Percentiles rank a stretch among this genome's conserved stretches.
phyloP scores from a whole-genome alignment of 2,113 vertebrate species.

The Eclectus roratus region DNA sequence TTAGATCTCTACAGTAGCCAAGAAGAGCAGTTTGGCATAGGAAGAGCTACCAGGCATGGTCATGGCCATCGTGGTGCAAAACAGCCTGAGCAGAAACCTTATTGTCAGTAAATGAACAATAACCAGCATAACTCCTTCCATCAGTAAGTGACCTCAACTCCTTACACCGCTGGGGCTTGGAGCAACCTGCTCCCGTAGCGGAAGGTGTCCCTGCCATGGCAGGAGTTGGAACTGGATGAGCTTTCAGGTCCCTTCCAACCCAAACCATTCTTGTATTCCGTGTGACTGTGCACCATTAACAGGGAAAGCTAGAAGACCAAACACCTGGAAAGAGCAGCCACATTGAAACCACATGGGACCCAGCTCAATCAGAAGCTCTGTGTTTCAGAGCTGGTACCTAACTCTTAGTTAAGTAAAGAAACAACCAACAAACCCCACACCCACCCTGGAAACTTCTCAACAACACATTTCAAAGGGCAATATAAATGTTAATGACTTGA shows the following conservation, averaged over 20 bases:
- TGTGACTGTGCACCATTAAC: not conserved
- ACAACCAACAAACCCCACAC: not conserved
- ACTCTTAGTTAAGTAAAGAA: not conserved
- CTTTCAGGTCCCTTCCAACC: not conserved
- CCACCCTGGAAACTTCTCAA: not conserved
- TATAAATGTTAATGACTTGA: not conserved
- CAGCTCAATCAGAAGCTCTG: fast-evolving
- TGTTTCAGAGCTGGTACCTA: not conserved
- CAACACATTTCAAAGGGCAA: not conserved
- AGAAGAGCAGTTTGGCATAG: not conserved
- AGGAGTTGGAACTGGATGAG: too few species aligned
- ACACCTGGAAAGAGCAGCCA: not conserved
- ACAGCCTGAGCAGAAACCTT: not conserved
- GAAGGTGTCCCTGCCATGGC: too few species aligned
- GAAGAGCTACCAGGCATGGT: not conserved
- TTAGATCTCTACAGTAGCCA: not conserved
- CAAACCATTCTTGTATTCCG: not conserved
- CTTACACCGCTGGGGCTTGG: not conserved
- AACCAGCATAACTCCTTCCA: not conserved
- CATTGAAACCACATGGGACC: fast-evolving
- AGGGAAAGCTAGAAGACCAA: not conserved
- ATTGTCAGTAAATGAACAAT: not conserved
- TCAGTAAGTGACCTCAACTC: not conserved
- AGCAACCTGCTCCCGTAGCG: not conserved
- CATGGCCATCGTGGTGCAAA: not conserved